Conservation (phyloP, 1,140 invertebrate species). For the Drosophila repleta region DNA sequence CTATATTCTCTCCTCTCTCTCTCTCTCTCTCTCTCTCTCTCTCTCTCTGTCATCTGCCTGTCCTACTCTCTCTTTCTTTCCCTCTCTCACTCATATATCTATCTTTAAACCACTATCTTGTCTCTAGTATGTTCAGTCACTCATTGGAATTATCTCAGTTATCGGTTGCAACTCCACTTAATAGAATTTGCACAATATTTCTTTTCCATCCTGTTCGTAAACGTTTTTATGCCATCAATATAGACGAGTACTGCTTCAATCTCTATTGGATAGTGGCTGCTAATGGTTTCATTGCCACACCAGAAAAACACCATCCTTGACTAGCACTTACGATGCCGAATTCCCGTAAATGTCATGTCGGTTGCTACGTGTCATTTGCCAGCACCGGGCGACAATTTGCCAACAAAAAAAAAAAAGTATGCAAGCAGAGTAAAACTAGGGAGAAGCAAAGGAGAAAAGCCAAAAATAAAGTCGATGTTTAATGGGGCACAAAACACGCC, state of each 20-base stretch:
- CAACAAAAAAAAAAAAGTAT: conserved; percentile 12
- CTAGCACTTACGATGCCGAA: conserved; percentile 12
- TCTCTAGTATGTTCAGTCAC: too few relatives aligned
- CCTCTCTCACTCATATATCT: too few relatives aligned
- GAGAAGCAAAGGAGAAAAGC: conserved; percentile 11
- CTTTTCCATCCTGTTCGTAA: too few relatives aligned
- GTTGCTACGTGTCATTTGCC: conserved; percentile 28
- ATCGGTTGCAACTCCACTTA: too few relatives aligned
- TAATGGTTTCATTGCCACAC: conserved; percentile 8
- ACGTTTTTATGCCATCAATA: too few relatives aligned
- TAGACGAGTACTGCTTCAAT: not conserved
- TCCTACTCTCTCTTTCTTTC: too few relatives aligned
- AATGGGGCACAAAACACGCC: conserved; percentile 50
- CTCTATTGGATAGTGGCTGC: not conserved
- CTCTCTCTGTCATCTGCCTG: too few relatives aligned
- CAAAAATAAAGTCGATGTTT: conserved; percentile 52
- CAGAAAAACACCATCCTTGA: conserved; percentile 14
- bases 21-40: too few relatives aligned
- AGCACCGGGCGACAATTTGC: conserved; percentile 38
- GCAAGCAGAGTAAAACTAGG: not conserved
- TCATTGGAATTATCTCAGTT: too few relatives aligned
- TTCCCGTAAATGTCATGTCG: conserved; percentile 40
- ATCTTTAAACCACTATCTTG: too few relatives aligned
- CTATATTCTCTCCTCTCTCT: too few relatives aligned
- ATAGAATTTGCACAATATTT: too few relatives aligned